Evolutionary conservation across 1,140 invertebrate genomes (phyloP).

Genomic region (Arctopsyche grandis): DNA sequence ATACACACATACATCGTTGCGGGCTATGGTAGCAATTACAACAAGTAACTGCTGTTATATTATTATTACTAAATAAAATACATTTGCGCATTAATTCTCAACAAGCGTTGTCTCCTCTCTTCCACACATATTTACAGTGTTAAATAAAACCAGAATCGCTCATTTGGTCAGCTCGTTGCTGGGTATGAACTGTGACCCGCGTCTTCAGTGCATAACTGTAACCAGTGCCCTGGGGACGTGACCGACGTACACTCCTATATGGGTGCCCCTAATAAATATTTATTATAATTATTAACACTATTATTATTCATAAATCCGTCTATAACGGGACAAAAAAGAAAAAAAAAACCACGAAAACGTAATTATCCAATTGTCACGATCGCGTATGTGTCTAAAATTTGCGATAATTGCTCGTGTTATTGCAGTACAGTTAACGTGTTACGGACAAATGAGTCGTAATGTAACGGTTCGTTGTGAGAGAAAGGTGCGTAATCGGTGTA

Average conservation of each 20-base stretch:
- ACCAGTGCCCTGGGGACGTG: constrained; percentile 6
- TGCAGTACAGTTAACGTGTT: not conserved
- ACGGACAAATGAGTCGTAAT: constrained; percentile 3
- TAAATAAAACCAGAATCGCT: constrained; percentile 1
- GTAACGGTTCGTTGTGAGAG: constrained; percentile 3
- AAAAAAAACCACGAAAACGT: constrained; percentile 28
- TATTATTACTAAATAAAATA: no score
- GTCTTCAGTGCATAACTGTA: constrained; percentile 27
- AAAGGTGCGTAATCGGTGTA: constrained; percentile 15
- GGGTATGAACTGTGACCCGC: constrained; percentile 34
- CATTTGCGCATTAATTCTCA: no score
- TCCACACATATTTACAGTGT: not conserved
- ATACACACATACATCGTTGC: no score
- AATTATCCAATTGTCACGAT: constrained; percentile 44
- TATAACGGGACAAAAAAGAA: not conserved
- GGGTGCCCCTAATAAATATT: constrained; percentile 40
- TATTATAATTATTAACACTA: constrained; percentile 20
- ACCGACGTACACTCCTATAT: constrained; percentile 22
- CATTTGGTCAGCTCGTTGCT: not conserved
- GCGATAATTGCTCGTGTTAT: constrained; percentile 8
- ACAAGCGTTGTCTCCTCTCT: no score
- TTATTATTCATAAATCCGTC: not conserved
- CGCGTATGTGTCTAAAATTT: not conserved
- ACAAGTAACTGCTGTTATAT: no score
- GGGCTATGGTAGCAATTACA: no score